Evolutionary conservation across 2,888 invertebrate species (phyloP).

Genomic region (Yponomeuta plumbellus): DNA sequence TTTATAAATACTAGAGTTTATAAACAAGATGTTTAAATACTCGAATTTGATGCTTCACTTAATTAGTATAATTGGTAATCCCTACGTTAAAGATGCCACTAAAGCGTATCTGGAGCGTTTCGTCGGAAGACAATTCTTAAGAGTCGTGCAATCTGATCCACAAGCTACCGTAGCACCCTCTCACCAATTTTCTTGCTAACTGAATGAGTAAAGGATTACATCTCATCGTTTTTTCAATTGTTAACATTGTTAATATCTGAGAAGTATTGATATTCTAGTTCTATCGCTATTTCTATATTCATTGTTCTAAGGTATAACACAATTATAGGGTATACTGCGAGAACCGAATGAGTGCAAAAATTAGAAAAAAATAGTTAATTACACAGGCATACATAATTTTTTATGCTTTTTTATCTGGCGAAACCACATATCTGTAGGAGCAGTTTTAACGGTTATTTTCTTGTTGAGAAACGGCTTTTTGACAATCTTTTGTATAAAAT

Average conservation of each 20-base stretch:
- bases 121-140: slow-evolving; percentile 65
- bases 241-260: slow-evolving; percentile 75
- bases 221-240: slow-evolving; percentile 74
- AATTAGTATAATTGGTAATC: background rate
- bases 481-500: too few relatives aligned
- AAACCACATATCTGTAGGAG: too few relatives aligned
- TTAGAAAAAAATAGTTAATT: too few relatives aligned
- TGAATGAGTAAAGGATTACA: slow-evolving; percentile 76
- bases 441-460: too few relatives aligned
- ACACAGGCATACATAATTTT: too few relatives aligned
- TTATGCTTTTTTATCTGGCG: too few relatives aligned
- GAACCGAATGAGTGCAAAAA: too few relatives aligned
- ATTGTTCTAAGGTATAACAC: background rate
- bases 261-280: slow-evolving; percentile 69
- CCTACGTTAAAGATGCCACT: background rate
- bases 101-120: slow-evolving; percentile 50
- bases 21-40: background rate
- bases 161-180: slow-evolving; percentile 51
- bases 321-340: too few relatives aligned
- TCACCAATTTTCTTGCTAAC: slow-evolving; percentile 75
- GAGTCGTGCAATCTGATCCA: slow-evolving; percentile 71
- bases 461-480: too few relatives aligned
- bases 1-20: background rate
- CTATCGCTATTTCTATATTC: slow-evolving; percentile 41
- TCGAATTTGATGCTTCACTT: background rate